Conservation (phyloP, 1,140 invertebrate genomes). For the Drosophila sp. region DNA sequence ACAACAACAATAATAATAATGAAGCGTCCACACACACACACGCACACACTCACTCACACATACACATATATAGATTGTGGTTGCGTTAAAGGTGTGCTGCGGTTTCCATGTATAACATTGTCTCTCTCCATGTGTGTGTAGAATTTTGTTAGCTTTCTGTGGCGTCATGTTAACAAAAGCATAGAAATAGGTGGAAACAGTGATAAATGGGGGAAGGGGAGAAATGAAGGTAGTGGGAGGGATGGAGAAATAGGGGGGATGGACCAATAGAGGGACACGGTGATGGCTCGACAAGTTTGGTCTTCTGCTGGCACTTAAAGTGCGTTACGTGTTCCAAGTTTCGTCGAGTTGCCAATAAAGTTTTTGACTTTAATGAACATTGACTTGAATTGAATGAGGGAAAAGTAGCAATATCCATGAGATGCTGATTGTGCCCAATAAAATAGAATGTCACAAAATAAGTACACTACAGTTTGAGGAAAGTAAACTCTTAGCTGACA, state of each 20-base stretch:
- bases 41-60: conserved; percentile 14
- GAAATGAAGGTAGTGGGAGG: not conserved
- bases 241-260: too few species aligned
- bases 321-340: conserved; percentile 10
- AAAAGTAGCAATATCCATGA: not conserved
- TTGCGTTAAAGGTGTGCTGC: conserved; percentile 63
- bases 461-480: too few species aligned
- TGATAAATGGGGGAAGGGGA: not conserved
- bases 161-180: conserved; percentile 72
- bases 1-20: conserved; percentile 72
- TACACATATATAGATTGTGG: conserved; percentile 35
- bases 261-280: too few species aligned
- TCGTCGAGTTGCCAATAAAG: not conserved
- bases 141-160: conserved; percentile 72
- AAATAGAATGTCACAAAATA: too few species aligned
- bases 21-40: conserved; percentile 45
- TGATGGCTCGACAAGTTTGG: not conserved
- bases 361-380: conserved; percentile 18
- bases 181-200: conserved; percentile 38
- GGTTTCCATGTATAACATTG: conserved; percentile 28
- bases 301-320: conserved; percentile 33
- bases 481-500: too few species aligned
- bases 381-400: not conserved
- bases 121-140: conserved; percentile 27
- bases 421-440: too few species aligned